A percentile compares a stretch with the other conserved stretches of the same genome.
These are phyloP conservation scores for Microcebus murinus DNA, from an alignment of 2,113 vertebrate genomes.

Conservation along the genomic window DNA sequence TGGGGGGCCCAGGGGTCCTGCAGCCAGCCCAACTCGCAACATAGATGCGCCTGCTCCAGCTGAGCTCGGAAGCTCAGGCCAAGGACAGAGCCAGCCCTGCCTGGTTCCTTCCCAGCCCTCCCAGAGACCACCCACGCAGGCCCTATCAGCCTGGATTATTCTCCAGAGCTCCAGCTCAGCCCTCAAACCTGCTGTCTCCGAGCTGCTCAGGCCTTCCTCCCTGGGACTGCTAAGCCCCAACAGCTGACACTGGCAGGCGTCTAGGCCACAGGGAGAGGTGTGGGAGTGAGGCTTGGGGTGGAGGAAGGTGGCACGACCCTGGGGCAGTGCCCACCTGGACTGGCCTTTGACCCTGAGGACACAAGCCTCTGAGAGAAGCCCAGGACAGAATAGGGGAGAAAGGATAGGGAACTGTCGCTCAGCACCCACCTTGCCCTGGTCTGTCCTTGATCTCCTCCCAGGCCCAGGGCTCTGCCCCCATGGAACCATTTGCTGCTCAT, in stretches of 20 bases:
- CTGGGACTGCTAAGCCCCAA: not conserved
- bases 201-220: not conserved
- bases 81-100: not conserved
- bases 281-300: fast-evolving
- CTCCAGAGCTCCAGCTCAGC: not conserved
- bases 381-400: not conserved
- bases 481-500: too few relatives aligned
- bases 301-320: not conserved
- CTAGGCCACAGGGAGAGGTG: not conserved
- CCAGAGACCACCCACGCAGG: slow-evolving; percentile 68
- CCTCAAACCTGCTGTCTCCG: not conserved
- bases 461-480: not conserved
- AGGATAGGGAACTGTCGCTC: not conserved
- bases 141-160: slow-evolving; percentile 12
- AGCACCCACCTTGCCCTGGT: not conserved
- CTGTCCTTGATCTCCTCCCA: not conserved
- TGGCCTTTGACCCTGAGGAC: not conserved
- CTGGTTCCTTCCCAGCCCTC: slow-evolving; percentile 11
- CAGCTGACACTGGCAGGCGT: not conserved
- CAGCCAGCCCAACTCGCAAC: not conserved
- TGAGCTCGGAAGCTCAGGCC: slow-evolving; percentile 30
- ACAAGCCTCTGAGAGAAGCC: not conserved
- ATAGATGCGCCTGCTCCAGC: not conserved
- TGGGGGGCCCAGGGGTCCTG: not conserved
- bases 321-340: not conserved